Evolutionary conservation across 1,140 invertebrate species (phyloP), one percentile per base, ranked within the genome.

Genomic region (Aporrectodea caliginosa): DNA sequence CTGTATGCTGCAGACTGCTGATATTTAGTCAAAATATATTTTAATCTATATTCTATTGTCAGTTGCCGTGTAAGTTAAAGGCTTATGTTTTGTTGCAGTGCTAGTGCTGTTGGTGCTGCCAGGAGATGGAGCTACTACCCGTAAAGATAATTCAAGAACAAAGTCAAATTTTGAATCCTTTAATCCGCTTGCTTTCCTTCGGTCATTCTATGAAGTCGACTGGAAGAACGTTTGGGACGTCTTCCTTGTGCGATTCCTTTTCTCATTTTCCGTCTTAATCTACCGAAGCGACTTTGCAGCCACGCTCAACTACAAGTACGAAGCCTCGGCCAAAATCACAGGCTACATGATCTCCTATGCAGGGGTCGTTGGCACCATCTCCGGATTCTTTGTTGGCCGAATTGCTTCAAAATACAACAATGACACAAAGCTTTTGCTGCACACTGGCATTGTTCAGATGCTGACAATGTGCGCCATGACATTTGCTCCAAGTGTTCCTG

Each of bases 271-370:
- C n/a, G 82, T 87, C 27, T 80, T 89, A 16, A 75, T 89, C 12
- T 88, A 85, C 72, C 84, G 88, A 33, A 85, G 82, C 43, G 88
- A 88, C 79, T 87, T 86, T 80, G 83, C 84, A 1, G 69, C 87
- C 33, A 81, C 86, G 71, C 76, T 87, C 58, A 80, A 82, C 71
- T 78, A 86, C 34, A 85, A 84, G 73, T 88, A 85, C 82, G 81
- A 84, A 16, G 81, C 84, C n/a, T 82, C 85, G 12, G 84, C 86
- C 1, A 84, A 77, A 73, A 84, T 77, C 6, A 83, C 85, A 58
- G 88, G 88, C n/a, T 88, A 88, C 79, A 71, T 89, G 0, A 88
- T 86, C 68, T 89, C 88, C 32, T 87, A 85, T 75, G 84, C 83
- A 77, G 86, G 85, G 2, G 74, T 84, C 27, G 82, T 88, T 6